These are phyloP conservation scores for Willisornis vidua DNA, from an alignment of 2,113 vertebrate species.

Conservation along the genomic window DNA sequence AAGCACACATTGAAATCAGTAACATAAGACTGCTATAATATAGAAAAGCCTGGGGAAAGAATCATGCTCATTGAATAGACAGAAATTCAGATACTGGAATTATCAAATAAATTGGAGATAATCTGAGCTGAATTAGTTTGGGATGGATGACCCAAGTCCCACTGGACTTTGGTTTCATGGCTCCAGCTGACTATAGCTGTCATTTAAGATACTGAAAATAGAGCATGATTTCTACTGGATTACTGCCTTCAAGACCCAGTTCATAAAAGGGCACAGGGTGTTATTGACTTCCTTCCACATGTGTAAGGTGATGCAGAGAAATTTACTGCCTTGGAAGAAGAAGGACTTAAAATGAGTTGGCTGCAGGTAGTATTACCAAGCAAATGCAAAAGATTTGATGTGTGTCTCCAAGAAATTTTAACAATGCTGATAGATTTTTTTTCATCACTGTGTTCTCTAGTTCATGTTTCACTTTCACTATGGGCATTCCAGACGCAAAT, in stretches of 20 bases:
- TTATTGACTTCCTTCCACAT: neutral
- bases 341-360: neutral
- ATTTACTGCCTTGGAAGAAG: neutral
- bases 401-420: neutral
- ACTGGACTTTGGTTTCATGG: neutral
- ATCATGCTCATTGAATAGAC: neutral
- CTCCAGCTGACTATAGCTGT: neutral
- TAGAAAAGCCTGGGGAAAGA: neutral
- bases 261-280: neutral
- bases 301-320: neutral
- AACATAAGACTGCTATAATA: neutral
- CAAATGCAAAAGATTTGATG: neutral
- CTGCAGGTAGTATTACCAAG: neutral
- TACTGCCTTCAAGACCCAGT: neutral
- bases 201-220: neutral
- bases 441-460: neutral
- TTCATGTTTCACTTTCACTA: neutral
- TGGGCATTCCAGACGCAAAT: conserved; percentile 15
- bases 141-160: neutral
- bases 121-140: neutral
- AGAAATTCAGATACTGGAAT: neutral
- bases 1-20: neutral
- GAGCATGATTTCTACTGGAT: neutral
- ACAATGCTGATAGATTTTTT: neutral
- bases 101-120: neutral